A percentile compares a stretch with the other conserved stretches of the same genome.
phyloP scores from a whole-genome alignment of 2,888 invertebrate genomes.

The Caradrina clavipalpis region DNA sequence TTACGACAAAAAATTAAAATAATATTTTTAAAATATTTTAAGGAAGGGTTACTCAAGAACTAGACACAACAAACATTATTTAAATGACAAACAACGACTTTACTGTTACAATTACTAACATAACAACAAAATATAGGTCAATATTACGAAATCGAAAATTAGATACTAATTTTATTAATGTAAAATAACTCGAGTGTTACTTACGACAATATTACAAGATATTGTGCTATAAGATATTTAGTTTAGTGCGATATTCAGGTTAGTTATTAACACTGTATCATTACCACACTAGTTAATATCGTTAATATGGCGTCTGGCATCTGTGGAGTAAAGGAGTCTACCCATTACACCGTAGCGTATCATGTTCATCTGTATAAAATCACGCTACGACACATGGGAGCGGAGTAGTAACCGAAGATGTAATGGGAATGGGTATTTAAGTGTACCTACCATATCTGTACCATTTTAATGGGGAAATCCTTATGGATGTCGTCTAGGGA shows the following conservation, averaged over 20 bases:
- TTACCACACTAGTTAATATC: slow-evolving; percentile 27
- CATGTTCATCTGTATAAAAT: too few species aligned
- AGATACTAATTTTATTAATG: slow-evolving; percentile 1
- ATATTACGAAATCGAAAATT: slow-evolving; percentile 3
- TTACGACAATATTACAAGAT: slow-evolving; percentile 5
- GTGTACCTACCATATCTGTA: too few species aligned
- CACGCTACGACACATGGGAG: too few species aligned
- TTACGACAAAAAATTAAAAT: too few species aligned
- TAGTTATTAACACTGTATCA: slow-evolving; percentile 44
- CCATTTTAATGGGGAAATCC: too few species aligned
- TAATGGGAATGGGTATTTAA: too few species aligned
- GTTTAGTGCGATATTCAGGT: slow-evolving; percentile 22
- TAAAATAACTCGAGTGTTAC: background rate
- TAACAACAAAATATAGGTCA: background rate
- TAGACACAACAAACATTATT: background rate
- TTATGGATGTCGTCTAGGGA: too few species aligned
- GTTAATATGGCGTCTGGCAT: slow-evolving; percentile 37
- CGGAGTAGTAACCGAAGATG: too few species aligned
- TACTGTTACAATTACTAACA: background rate
- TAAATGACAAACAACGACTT: background rate
- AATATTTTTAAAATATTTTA: background rate
- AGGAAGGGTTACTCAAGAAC: background rate
- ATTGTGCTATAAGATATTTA: slow-evolving; percentile 39
- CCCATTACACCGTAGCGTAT: too few species aligned
- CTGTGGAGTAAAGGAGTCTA: too few species aligned